Percentiles rank a stretch among this genome's conserved stretches.
These are phyloP conservation scores for Varanus komodoensis DNA, from an alignment of 2,113 vertebrate genomes.

Conservation along the genomic window DNA sequence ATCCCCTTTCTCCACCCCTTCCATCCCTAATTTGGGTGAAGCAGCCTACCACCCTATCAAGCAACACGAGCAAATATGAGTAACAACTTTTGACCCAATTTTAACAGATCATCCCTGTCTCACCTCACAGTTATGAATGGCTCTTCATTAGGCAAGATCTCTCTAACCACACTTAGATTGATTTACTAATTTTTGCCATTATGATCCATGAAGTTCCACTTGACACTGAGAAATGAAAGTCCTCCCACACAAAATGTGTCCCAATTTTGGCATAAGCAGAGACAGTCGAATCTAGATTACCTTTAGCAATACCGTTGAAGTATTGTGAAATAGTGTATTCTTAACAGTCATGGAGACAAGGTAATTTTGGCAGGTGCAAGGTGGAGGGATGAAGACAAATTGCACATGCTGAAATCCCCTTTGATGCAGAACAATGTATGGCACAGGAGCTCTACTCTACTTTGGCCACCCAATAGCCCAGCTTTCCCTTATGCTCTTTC, in stretches of 20 bases:
- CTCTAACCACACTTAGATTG: slow-evolving; percentile 34
- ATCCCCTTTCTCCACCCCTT: too few species aligned
- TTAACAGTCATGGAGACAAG: background rate
- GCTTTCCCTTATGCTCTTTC: slow-evolving; percentile 62
- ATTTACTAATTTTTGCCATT: slow-evolving; percentile 64
- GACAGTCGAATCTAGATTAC: background rate
- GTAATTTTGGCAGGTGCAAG: background rate
- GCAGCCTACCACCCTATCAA: slow-evolving; percentile 31
- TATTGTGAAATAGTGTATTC: background rate
- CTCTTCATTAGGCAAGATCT: slow-evolving; percentile 41
- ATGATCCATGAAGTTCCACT: slow-evolving; percentile 55
- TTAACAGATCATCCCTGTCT: background rate
- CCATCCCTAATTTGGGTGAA: slow-evolving; percentile 45
- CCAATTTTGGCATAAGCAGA: background rate
- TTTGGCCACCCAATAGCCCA: slow-evolving; percentile 42
- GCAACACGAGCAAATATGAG: slow-evolving; percentile 53
- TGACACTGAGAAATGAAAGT: slow-evolving; percentile 63
- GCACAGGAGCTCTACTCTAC: background rate
- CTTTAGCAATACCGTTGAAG: background rate
- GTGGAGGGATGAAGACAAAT: background rate
- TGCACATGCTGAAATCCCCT: background rate
- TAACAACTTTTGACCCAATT: slow-evolving; percentile 52
- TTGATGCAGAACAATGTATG: background rate
- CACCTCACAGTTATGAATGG: background rate
- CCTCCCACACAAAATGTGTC: slow-evolving; percentile 54